Evolutionary conservation across 2,888 invertebrate genomes (phyloP).

Genomic region (Bugulina stolonifera): DNA sequence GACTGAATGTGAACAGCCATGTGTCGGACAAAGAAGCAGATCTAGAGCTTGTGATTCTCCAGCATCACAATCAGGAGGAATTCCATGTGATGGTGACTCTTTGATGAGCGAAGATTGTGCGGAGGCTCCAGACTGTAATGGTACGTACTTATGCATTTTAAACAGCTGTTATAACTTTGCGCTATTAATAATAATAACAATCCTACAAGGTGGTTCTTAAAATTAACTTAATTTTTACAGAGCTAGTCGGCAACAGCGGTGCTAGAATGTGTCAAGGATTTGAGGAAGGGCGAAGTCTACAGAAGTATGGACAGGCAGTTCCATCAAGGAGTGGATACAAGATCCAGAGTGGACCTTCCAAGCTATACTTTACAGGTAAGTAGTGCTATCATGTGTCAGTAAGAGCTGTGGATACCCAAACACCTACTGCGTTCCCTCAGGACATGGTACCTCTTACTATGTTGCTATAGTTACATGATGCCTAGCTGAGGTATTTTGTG

Average conservation of each 20-base stretch:
- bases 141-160: no score
- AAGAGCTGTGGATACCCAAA: no score
- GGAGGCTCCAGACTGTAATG: conserved; percentile 12
- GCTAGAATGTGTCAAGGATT: conserved; percentile 11
- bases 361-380: not conserved
- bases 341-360: not conserved
- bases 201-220: no score
- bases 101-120: not conserved
- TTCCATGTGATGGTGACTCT: not conserved
- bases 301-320: not conserved
- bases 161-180: no score
- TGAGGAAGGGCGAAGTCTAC: not conserved
- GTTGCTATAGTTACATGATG: no score
- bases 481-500: no score
- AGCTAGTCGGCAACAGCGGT: not conserved
- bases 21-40: not conserved
- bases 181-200: no score
- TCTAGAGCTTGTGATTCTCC: not conserved
- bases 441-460: no score
- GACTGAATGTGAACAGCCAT: not conserved
- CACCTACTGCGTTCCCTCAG: no score
- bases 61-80: not conserved
- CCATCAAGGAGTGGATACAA: not conserved
- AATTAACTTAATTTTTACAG: no score
- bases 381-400: no score